Percentiles rank a stretch among this genome's conserved stretches.
Conservation (phyloP, 2,888 invertebrate species). For the Erebia aethiops region DNA sequence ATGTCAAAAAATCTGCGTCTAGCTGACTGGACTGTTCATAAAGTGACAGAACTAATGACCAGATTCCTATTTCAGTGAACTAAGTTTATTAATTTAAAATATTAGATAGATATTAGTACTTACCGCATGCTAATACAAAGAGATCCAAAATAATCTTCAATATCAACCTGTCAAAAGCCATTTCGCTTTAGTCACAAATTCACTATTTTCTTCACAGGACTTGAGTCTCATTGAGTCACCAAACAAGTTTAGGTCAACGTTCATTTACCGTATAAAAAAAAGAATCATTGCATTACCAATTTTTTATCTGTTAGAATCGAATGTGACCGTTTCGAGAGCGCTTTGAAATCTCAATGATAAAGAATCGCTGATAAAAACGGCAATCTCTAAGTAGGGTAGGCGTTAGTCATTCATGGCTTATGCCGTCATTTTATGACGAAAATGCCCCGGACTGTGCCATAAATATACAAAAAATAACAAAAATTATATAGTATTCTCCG, state of each 20-base stretch:
- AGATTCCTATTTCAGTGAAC: no score
- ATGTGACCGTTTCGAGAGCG: constrained; percentile 38
- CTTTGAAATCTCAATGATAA: constrained; percentile 47
- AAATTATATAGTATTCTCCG: not conserved
- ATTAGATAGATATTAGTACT: constrained; percentile 45
- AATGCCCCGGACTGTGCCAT: not conserved
- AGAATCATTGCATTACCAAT: not conserved
- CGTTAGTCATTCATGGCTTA: constrained; percentile 48
- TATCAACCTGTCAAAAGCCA: constrained; percentile 61
- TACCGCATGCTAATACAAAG: constrained; percentile 60
- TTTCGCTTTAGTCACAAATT: constrained; percentile 37
- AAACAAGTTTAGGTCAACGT: constrained; percentile 6
- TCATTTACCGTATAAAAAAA: not conserved
- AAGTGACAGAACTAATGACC: no score
- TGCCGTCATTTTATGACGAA: constrained; percentile 32
- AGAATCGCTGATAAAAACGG: constrained; percentile 47
- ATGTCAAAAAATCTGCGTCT: not conserved
- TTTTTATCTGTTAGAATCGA: not conserved
- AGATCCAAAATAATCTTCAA: constrained; percentile 69
- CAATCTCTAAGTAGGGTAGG: constrained; percentile 38
- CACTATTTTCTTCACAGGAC: constrained; percentile 9
- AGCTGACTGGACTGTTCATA: not conserved
- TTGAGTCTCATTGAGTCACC: not conserved
- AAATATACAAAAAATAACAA: not conserved
- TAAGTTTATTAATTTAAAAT: not conserved